Percentiles rank a stretch among this genome's conserved stretches.
Evolutionary conservation across 2,888 invertebrate genomes (phyloP).

Genomic region (Heliconius hortense): DNA sequence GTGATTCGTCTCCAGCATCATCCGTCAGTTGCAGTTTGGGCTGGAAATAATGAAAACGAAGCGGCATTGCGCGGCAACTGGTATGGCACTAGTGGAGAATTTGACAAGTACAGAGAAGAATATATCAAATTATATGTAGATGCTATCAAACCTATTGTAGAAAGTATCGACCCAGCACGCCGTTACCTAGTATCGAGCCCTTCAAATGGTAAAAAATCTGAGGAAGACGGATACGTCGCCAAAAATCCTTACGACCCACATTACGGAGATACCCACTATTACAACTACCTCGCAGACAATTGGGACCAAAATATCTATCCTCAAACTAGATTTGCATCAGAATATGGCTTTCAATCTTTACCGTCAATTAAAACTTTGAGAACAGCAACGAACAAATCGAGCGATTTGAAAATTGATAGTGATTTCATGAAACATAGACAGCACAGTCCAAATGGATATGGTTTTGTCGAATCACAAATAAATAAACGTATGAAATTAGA

Average conservation of each 20-base stretch:
- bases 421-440: slow-evolving; percentile 89
- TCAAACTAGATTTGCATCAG: slow-evolving; percentile 93
- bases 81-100: slow-evolving; percentile 83
- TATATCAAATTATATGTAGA: slow-evolving; percentile 92
- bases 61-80: slow-evolving; percentile 91
- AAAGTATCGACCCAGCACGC: slow-evolving; percentile 83
- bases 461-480: slow-evolving; percentile 84
- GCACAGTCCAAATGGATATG: slow-evolving; percentile 90
- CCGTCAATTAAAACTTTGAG: slow-evolving; percentile 87
- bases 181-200: slow-evolving; percentile 94
- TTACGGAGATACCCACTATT: slow-evolving; percentile 96
- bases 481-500: slow-evolving; percentile 83
- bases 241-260: slow-evolving; percentile 87
- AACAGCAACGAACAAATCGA: slow-evolving; percentile 77
- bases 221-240: slow-evolving; percentile 89
- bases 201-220: slow-evolving; percentile 89
- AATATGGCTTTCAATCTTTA: slow-evolving; percentile 97
- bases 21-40: slow-evolving; percentile 93
- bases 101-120: slow-evolving; percentile 85
- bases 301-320: slow-evolving; percentile 91
- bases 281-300: slow-evolving; percentile 90
- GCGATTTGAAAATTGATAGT: slow-evolving; percentile 80
- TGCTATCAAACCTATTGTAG: slow-evolving; percentile 85
- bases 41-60: slow-evolving; percentile 99
- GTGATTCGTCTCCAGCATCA: slow-evolving; percentile 91